Evolutionary conservation across 2,113 vertebrate species (phyloP).

Genomic region (Thryonomys swinderianus): DNA sequence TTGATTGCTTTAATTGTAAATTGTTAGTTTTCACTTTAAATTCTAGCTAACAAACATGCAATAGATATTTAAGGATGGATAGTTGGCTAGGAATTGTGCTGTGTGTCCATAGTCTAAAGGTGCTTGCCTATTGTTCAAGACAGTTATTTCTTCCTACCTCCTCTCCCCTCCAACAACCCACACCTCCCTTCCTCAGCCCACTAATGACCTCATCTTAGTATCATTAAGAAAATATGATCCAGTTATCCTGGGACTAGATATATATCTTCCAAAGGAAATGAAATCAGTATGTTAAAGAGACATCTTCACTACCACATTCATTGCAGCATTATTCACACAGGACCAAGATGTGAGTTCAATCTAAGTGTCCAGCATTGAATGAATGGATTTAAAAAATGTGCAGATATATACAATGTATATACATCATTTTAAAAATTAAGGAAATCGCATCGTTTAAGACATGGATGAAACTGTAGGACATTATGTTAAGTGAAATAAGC

Average conservation of each 20-base stretch:
- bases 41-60: conserved; percentile 4
- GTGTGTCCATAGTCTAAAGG: background rate
- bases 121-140: background rate
- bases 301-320: too few species aligned
- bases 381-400: background rate
- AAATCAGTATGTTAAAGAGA: background rate
- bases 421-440: background rate
- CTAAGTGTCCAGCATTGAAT: background rate
- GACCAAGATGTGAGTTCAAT: background rate
- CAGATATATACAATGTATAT: background rate
- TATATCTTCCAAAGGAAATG: background rate
- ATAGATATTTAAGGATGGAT: background rate
- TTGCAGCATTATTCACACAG: background rate
- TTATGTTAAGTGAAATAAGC: background rate
- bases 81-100: background rate
- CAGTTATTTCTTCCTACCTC: background rate
- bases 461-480: background rate
- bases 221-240: background rate
- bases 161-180: background rate
- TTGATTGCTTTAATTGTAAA: conserved; percentile 2
- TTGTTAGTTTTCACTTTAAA: conserved; percentile 25
- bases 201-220: background rate
- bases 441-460: background rate
- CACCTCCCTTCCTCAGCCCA: background rate
- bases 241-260: background rate